Percentiles rank a stretch among this genome's conserved stretches.
Conservation (phyloP, 2,113 vertebrate genomes). For the Rana temporaria region DNA sequence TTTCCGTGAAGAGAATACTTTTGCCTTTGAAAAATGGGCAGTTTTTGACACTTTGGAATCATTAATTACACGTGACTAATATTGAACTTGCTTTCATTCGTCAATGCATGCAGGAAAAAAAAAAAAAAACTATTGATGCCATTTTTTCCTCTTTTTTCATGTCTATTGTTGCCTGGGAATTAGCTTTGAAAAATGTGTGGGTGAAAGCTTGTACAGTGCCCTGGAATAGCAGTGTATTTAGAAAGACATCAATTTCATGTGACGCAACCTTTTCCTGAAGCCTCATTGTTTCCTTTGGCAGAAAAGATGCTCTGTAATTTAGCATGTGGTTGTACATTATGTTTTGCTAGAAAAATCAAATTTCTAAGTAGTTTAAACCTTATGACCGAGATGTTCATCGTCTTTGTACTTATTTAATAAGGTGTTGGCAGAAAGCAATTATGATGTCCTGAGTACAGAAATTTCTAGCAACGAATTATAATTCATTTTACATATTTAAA, state of each 20-base stretch:
- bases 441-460: too few species aligned
- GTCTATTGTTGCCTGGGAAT: constrained; percentile 34
- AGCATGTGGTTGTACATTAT: constrained; percentile 23
- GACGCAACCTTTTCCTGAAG: constrained; percentile 36
- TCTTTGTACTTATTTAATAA: too few species aligned
- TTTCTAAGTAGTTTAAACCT: background rate
- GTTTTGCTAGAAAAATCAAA: background rate
- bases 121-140: background rate
- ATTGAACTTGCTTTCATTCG: constrained; percentile 2
- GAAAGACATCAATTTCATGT: constrained; percentile 50
- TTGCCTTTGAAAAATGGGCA: constrained; percentile 7
- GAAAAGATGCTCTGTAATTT: constrained; percentile 25
- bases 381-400: too few species aligned
- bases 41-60: constrained; percentile 8
- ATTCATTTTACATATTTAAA: too few species aligned
- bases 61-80: constrained; percentile 35
- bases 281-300: constrained; percentile 34
- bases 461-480: too few species aligned
- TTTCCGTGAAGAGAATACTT: background rate
- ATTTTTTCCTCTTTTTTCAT: background rate
- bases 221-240: constrained; percentile 13
- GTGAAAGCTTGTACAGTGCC: constrained; percentile 4
- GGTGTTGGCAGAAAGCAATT: too few species aligned
- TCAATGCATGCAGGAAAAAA: background rate
- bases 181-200: constrained; percentile 44